Evolutionary conservation across 2,113 vertebrate genomes (phyloP).

Genomic region (Chamaea fasciata): DNA sequence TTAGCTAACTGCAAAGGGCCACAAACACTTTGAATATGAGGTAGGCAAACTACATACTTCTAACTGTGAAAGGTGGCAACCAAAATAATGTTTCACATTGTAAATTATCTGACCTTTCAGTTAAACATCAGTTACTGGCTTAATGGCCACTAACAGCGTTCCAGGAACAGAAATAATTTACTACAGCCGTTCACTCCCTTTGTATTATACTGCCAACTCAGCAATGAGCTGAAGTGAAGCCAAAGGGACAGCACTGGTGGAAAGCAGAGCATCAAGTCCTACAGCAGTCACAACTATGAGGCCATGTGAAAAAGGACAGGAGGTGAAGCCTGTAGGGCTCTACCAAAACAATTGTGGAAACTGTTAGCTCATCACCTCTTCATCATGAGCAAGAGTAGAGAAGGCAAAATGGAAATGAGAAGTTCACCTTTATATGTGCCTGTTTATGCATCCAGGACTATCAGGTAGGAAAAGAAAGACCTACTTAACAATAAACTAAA

Average conservation of each 20-base stretch:
- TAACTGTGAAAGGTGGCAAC: not conserved
- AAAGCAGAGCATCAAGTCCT: not conserved
- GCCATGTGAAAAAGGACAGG: not conserved
- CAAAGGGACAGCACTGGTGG: not conserved
- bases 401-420: not conserved
- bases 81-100: not conserved
- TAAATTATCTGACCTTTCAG: conserved; percentile 15
- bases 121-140: not conserved
- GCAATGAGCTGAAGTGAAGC: not conserved
- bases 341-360: not conserved
- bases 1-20: not conserved
- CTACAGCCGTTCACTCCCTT: not conserved
- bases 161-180: not conserved
- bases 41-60: not conserved
- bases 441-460: not conserved
- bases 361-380: not conserved
- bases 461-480: not conserved
- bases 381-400: not conserved
- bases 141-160: not conserved
- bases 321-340: not conserved
- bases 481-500: not conserved
- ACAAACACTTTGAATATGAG: not conserved
- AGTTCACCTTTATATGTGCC: not conserved
- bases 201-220: not conserved
- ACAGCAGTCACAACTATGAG: fast-evolving